Base-by-base conservation (phyloP, 1,140 invertebrate genomes). In the Maniola jurtina region DNA sequence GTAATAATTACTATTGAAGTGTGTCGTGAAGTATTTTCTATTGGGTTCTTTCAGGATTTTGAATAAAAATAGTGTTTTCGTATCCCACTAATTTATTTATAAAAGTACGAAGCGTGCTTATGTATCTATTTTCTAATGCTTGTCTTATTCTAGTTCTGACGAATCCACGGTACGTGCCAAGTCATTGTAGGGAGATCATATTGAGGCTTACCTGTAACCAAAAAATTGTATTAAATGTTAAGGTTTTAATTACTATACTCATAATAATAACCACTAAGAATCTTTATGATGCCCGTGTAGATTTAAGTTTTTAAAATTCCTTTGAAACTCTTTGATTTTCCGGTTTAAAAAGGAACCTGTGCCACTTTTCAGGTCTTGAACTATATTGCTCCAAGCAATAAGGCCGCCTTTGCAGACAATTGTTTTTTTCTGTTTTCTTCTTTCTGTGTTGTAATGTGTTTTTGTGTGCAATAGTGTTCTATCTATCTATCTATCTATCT, bases 81-180 rank as follows among this genome's bases (percentile, higher is more conserved):
- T 68, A 73, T 77, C 73, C 79, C 81, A 83, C 77, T 81, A 73
- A 75, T 79, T 83, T 83, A 79, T 74, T 82, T 70, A 64, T 71
- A 74, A 56, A 70, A 72, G 61, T 76, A 68, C 66, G 66, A 75
- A 78, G 71, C 79, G 73, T 78, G 72, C 70, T 56, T 55, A 61
- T 57, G 75, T 77, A 68, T 76, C 71, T 70, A 72, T 81, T 83
- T 57, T 79, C 66, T 64, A 62, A 76, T 78, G 75, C 73, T 78
- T 47, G 64, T 52, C 36, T 73, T 73, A 71, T 68, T 16, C 45
- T 48, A 60, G 62, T 68, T 64, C 7, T 9, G 54, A 6, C 58
- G n/a, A 40, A 47, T 76, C 73, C 73, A 63, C 40, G 54, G 59
- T 63, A 48, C 64, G 42, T 55, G 73, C 73, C 70, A 38, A 56